Conservation (phyloP, 2,797 vertebrate genomes). For the Numenius phaeopus region DNA sequence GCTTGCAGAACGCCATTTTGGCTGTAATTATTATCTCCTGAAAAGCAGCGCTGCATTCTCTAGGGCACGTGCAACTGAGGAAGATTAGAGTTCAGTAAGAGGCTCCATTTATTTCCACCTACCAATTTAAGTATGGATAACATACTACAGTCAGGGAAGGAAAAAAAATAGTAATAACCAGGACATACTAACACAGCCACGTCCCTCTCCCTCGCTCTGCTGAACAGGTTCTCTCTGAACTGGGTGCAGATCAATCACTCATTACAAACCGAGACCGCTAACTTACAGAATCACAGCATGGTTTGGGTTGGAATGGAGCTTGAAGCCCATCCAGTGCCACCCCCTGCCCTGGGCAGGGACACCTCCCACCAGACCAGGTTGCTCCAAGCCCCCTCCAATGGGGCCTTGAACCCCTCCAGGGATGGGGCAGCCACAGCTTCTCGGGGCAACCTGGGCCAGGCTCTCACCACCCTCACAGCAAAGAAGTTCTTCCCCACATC, state of each 20-base stretch:
- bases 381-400: background rate
- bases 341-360: background rate
- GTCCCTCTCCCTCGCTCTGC: background rate
- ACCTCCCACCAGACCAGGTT: background rate
- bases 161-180: background rate
- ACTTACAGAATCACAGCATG: background rate
- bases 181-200: background rate
- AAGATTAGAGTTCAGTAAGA: constrained; percentile 60
- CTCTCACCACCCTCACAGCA: no score
- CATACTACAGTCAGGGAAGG: background rate
- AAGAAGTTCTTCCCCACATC: no score
- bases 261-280: background rate
- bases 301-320: background rate
- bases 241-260: background rate
- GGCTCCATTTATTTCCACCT: constrained; percentile 50
- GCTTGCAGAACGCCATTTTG: constrained; percentile 28
- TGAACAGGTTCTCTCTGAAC: background rate
- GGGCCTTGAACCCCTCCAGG: no score
- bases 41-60: constrained; percentile 8
- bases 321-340: background rate
- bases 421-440: no score
- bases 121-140: constrained; percentile 43
- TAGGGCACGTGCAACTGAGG: constrained; percentile 9
- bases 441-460: no score
- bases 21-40: constrained; percentile 65